These are phyloP conservation scores for human DNA, from an alignment of 2,113 vertebrate species.

Conservation along the genomic window GRCh38 chr2:67705501-67706000, in stretches of 20 bases:
- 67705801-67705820: not conserved
- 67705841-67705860: not conserved
- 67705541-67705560: not conserved
- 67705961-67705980: conserved; percentile 66
- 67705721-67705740: not conserved
- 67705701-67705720: not conserved
- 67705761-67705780: not conserved
- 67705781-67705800: not conserved
- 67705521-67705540: not conserved
- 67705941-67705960: conserved; percentile 63
- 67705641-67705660: not conserved
- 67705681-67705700: not conserved
- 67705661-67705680: not conserved
- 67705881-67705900: conserved; percentile 6
- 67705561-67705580: not conserved
- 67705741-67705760: not conserved
- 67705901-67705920: conserved; percentile 56
- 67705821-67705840: not conserved
- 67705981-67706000: conserved; percentile 43
- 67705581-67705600: not conserved
- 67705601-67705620: conserved; percentile 30
- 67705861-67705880: not conserved
- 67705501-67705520: not conserved
- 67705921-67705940: conserved; percentile 74
- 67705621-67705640: not conserved